Base-by-base conservation (phyloP, 1,140 invertebrate species). In the Tribolium madens region DNA sequence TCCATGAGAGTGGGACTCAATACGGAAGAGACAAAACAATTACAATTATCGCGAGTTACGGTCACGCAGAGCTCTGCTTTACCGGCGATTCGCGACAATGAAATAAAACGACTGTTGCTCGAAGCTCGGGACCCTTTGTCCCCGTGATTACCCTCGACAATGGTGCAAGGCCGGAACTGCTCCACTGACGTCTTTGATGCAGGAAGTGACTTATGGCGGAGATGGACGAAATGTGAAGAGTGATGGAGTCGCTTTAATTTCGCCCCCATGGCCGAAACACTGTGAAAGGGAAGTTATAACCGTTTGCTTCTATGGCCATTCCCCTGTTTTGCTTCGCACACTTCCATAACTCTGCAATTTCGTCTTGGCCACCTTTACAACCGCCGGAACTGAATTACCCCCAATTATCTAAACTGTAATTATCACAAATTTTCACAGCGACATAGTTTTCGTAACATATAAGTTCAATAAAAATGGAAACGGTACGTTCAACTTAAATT, bases 11-110 rank as follows among this genome's bases (percentile, higher is more conserved):
- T 52, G 46, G 48, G 18, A 26, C 7, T 50, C 21, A 52, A 72
- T 52, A 72, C 70, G 47, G 70, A 72, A 72, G 70, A 46, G n/a
- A 31, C 46, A 3, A 50, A 72, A 50, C 46, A 72, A 72, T 72
- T 31, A 52, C 69, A 71, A 48, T 71, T 71, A 71, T 71, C 69
- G 69, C 69, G 17, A 71, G 69, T 48, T 71, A 47, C 42, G 69
- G 69, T 72, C 70, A 72, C 70, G 46, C 70, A 52, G 70, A 72
- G 18, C 70, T 71, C 12, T 15, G 33, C 33, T 2, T 36, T 21
- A 64, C 26, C 31, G 10, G 33, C 64, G 47, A 42, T 48, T 64
- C 57, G 57, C 57, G 57, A 71, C 18, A 71, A 48, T 17, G 42
- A 10, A 53, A 53, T 53, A 53, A 53, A 53, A 53, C 50, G 12